phyloP scores from a whole-genome alignment of 2,113 vertebrate species.

The Sebastes schlegelii region DNA sequence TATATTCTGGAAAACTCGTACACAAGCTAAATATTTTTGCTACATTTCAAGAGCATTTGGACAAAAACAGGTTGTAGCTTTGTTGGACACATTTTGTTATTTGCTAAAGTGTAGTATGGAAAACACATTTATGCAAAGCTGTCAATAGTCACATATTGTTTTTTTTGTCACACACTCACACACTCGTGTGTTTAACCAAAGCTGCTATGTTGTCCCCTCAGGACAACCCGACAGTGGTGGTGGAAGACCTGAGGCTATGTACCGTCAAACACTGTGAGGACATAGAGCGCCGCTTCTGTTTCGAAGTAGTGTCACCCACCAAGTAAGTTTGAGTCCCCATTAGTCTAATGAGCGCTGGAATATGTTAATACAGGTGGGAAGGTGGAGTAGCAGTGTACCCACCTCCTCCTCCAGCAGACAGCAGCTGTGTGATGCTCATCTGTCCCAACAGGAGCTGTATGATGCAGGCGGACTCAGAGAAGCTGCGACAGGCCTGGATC shows the following conservation, averaged over 20 bases:
- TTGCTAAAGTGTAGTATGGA: background rate
- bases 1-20: background rate
- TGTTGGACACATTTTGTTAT: background rate
- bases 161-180: too few species aligned
- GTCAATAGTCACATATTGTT: background rate
- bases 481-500: conserved; percentile 96
- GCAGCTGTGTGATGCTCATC: conserved; percentile 33
- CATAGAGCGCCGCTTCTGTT: conserved; percentile 96
- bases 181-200: background rate
- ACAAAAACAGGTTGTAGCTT: background rate
- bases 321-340: conserved; percentile 85
- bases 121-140: background rate
- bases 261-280: conserved; percentile 98
- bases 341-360: conserved; percentile 30
- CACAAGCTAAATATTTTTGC: background rate
- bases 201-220: conserved; percentile 63
- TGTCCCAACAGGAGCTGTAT: conserved; percentile 92
- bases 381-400: conserved; percentile 10
- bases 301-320: conserved; percentile 97
- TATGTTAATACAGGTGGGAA: conserved; percentile 7
- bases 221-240: conserved; percentile 98
- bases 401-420: conserved; percentile 3
- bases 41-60: background rate
- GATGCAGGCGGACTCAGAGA: conserved; percentile 97
- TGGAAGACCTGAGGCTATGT: conserved; percentile 95